Base-by-base conservation (phyloP, 1,140 invertebrate species). In the Pollicipes pollicipes region DNA sequence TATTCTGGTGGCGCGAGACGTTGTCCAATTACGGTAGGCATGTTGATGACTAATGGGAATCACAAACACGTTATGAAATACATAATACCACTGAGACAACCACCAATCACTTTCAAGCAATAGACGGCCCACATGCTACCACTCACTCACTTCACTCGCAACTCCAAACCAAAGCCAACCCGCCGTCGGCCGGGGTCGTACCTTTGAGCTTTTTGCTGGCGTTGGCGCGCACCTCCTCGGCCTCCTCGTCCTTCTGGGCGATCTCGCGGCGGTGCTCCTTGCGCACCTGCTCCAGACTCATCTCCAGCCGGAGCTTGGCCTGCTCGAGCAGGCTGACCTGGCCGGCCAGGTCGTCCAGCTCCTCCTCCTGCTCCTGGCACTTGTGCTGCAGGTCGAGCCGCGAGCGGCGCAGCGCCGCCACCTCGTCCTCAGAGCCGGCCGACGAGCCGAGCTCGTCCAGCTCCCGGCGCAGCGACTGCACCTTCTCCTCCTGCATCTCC, bases 291-390 rank as follows among this genome's bases (percentile, higher is more conserved):
- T 97, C 93, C 69, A 95, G 81, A 31, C 88, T 86, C 93, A 97
- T 96, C 78, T 97, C 93, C 63, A 97, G 81, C 0, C 91, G 83
- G 13, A 95, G 81, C 79, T 96, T 96, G 1, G 91, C 89, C 78
- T 90, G 90, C 78, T 94, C 91, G 73, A 95, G 79, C 70, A 93
- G 80, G 70, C 82, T 78, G 0, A 82, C 78, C 74, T 93, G 93
- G 35, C 91, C 93, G 0, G 93, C 93, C 73, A 95, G 83, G 76
- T 97, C 93, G 78, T 97, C 94, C 30, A 97, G 81, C 77, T 97
- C 94, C 79, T 97, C 94, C 76, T 97, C 93, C 82, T 81, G 72
- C n/a, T 97, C 93, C 76, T 92, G 88, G 4, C 88, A 79, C 72
- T 91, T 88, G 37, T 88, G 84, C 77, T 96, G 92, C n/a, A 93